Percentiles rank a stretch among this genome's conserved stretches.
These are phyloP conservation scores for Trichomalopsis sarcophagae DNA, from an alignment of 1,140 invertebrate species.

Conservation along the genomic window DNA sequence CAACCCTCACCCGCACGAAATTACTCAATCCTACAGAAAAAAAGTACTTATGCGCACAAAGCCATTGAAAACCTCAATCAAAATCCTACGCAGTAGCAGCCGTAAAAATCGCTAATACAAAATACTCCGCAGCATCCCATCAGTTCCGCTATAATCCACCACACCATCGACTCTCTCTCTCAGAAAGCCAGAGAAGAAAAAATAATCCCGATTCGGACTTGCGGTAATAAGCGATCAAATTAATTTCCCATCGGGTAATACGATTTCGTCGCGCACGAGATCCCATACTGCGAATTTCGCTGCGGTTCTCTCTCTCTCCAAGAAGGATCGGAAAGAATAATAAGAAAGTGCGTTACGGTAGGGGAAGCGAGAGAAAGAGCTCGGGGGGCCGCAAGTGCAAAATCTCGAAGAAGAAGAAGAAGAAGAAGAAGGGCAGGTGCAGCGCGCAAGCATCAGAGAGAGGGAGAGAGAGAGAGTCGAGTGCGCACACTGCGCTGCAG, in stretches of 20 bases:
- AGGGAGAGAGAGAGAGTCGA: not conserved
- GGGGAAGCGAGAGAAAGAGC: not conserved
- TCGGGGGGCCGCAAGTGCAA: constrained; percentile 48
- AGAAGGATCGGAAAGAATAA: not conserved
- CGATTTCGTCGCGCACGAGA: not conserved
- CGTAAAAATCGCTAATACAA: constrained; percentile 8
- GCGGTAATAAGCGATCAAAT: constrained; percentile 36
- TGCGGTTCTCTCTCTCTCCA: constrained; percentile 12
- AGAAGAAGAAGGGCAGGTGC: constrained; percentile 61
- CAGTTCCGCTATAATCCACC: not conserved
- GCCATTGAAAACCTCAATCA: not conserved
- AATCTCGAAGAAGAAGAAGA: constrained; percentile 57
- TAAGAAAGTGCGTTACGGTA: not conserved
- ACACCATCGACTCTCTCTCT: not conserved
- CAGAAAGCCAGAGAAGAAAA: not conserved
- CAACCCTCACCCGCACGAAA: not conserved
- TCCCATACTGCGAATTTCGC: constrained; percentile 26
- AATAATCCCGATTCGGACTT: not conserved
- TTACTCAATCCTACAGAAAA: not conserved
- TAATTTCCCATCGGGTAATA: constrained; percentile 42
- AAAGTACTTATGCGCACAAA: not conserved
- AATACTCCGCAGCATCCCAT: not conserved
- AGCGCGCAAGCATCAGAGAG: constrained; percentile 13
- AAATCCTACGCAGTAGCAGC: not conserved
- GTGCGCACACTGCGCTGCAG: not conserved